Evolutionary conservation across 2,113 vertebrate genomes (phyloP).

Genomic region (Thalassoma bifasciatum): DNA sequence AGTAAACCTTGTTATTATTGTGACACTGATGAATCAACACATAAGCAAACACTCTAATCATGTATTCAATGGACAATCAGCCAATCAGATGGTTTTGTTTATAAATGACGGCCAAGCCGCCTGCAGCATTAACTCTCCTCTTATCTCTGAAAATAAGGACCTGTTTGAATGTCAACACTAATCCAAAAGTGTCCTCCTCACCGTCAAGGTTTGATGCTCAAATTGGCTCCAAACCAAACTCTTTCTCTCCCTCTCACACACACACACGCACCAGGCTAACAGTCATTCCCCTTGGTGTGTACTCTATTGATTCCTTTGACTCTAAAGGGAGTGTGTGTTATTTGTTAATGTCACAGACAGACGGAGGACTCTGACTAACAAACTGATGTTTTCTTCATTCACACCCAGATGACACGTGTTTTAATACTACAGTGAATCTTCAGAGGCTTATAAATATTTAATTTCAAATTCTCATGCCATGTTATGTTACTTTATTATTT

Average conservation of each 20-base stretch:
- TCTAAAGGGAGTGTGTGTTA: neutral
- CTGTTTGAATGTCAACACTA: neutral
- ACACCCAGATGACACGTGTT: neutral
- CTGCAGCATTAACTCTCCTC: neutral
- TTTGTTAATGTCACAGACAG: neutral
- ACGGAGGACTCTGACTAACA: neutral
- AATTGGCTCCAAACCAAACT: neutral
- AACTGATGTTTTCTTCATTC: neutral
- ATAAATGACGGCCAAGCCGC: no score
- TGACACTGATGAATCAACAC: neutral
- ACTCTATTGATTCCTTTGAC: neutral
- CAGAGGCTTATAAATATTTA: no score
- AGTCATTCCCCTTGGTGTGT: neutral
- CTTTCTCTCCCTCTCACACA: neutral
- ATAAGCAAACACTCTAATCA: neutral
- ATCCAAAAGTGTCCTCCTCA: neutral
- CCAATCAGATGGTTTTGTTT: conserved; percentile 26
- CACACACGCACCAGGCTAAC: neutral
- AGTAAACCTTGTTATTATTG: no score
- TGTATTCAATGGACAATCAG: neutral
- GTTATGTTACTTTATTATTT: no score
- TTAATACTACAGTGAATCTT: no score
- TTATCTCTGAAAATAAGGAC: conserved; percentile 1
- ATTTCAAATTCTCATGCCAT: no score
- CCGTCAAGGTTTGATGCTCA: neutral